Base-by-base conservation (phyloP, 2,113 vertebrate genomes). In the Columbina picui region DNA sequence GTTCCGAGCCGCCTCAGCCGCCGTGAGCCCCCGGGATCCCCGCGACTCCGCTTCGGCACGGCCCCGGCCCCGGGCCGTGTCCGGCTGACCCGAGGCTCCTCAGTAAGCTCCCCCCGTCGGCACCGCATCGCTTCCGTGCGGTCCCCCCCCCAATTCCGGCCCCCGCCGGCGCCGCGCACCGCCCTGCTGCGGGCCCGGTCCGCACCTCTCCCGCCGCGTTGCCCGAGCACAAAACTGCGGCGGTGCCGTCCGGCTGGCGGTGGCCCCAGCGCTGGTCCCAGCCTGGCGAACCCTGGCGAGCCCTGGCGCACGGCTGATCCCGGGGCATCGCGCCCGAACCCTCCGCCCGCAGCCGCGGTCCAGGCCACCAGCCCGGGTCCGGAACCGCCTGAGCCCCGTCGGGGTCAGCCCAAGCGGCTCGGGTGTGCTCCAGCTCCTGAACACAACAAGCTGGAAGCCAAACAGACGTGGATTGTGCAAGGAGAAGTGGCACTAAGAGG, bases 1-100 rank as follows among this genome's bases (percentile, higher is more conserved):
- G 5, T 13, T 7, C 2, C 13, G 9, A 26, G 2, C 15, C 10
- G 15, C 27, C 27, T 10, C 9, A 30, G 7, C 26, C 10, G 2
- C 34, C 2, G 26, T 15, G 14, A 4, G 20, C 29, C 21, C 32
- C 25, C 32, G 25, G 32, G 55, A 12, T 10, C 20, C 43, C 20
- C 27, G 9, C 20, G 3, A 11, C 20, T 38, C 34, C 21, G 12
- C 43, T 14, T 23, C 20, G 27, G 2, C n/a, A 3, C 3, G 32
- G 53, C 15, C 21, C 36, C 14, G 50, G 36, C 50, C 27, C 36
- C 9, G 55, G 14, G 21, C 32, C 7, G 25, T 5, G n/a, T 38
- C n/a, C 43, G 18, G 3, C n/a, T 18, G 20, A 5, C 43, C 43
- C 6, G 14, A 5, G 43, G n/a, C 27, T 38, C 56, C 56, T 59